Evolutionary conservation across 2,888 invertebrate species (phyloP).

Genomic region (Noctuana brunneofusca): DNA sequence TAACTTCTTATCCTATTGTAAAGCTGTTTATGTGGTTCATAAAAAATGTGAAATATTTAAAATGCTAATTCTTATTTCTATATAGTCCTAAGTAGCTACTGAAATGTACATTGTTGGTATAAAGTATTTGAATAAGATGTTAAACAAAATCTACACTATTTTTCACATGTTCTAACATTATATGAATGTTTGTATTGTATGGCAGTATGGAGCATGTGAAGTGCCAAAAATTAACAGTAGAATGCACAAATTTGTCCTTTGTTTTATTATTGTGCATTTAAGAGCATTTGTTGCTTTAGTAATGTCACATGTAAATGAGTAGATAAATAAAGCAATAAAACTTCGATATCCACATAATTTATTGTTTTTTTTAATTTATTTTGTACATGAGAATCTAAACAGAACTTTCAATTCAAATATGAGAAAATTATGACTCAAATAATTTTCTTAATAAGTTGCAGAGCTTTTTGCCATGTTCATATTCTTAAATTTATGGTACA

Average conservation of each 20-base stretch:
- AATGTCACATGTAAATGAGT: conserved; percentile 27
- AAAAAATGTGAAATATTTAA: background rate
- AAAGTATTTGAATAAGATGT: conserved; percentile 15
- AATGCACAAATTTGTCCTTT: conserved; percentile 30
- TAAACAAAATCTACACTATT: conserved; percentile 13
- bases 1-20: background rate
- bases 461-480: no score
- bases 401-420: no score
- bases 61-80: background rate
- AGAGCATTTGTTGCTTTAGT: conserved; percentile 27
- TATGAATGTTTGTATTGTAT: background rate
- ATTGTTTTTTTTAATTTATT: conserved; percentile 17
- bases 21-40: background rate
- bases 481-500: no score
- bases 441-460: no score
- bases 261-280: conserved; percentile 32
- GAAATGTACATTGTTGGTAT: conserved; percentile 24
- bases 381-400: no score
- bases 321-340: conserved; percentile 30
- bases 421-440: no score
- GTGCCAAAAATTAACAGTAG: conserved; percentile 21
- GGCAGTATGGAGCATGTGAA: conserved; percentile 18
- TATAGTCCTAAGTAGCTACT: conserved; percentile 14
- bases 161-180: conserved; percentile 16
- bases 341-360: conserved; percentile 12